phyloP scores from a whole-genome alignment of 2,797 vertebrate genomes.

The Helarctos malayanus region DNA sequence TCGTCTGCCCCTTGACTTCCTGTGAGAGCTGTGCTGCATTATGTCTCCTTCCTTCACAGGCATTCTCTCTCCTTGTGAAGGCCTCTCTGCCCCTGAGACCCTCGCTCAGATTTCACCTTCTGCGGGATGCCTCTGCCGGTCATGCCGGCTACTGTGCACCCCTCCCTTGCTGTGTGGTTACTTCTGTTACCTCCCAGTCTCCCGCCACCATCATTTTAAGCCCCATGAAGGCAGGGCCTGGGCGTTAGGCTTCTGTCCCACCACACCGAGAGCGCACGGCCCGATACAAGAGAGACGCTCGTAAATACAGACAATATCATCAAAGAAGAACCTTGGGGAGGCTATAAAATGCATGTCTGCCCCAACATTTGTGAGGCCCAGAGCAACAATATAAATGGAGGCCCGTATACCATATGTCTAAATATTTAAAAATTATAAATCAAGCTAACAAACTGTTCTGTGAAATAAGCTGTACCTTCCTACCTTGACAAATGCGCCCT shows the following conservation, averaged over 20 bases:
- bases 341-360: neutral
- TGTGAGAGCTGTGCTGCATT: fast-evolving
- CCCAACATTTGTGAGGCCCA: neutral
- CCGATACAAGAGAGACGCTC: neutral
- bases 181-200: neutral
- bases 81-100: neutral
- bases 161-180: neutral
- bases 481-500: neutral
- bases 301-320: neutral
- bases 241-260: neutral
- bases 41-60: neutral
- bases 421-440: neutral
- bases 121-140: neutral
- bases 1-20: neutral
- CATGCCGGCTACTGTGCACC: fast-evolving
- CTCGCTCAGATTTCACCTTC: neutral
- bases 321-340: neutral
- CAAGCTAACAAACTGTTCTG: neutral
- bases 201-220: neutral
- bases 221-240: neutral
- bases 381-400: neutral
- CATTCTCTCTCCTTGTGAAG: neutral
- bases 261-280: fast-evolving
- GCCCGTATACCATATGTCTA: neutral
- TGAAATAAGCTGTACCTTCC: neutral